Evolutionary conservation across 2,113 vertebrate species (phyloP).

Genomic region (Seriola rivoliana): DNA sequence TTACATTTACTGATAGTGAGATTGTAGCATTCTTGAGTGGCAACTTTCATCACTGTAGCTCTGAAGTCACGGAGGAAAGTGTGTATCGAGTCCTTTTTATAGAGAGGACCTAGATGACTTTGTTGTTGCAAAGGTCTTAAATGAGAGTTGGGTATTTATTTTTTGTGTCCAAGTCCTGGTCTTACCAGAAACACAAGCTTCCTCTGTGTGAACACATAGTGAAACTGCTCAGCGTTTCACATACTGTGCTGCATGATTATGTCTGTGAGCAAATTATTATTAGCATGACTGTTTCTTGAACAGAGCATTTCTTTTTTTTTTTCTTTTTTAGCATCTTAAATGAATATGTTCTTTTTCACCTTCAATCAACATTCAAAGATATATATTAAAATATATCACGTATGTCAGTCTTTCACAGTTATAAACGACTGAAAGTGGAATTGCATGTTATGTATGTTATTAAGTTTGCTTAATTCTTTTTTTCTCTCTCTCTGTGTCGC

Average conservation of each 20-base stretch:
- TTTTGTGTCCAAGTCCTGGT: not conserved
- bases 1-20: not conserved
- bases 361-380: not conserved
- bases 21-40: not conserved
- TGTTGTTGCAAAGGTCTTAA: slow-evolving; percentile 24
- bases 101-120: slow-evolving; percentile 1
- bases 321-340: slow-evolving; percentile 5
- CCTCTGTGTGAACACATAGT: not conserved
- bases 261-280: slow-evolving; percentile 17
- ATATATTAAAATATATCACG: not conserved
- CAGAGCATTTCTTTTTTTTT: not conserved
- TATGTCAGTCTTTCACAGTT: not conserved
- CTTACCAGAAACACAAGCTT: slow-evolving; percentile 12
- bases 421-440: not conserved
- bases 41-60: not conserved
- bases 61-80: slow-evolving; percentile 22
- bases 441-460: not conserved
- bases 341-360: not conserved
- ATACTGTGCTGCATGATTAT: slow-evolving; percentile 22
- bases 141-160: slow-evolving; percentile 19
- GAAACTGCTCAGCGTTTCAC: slow-evolving; percentile 13
- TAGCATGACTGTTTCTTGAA: not conserved
- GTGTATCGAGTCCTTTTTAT: not conserved
- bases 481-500: slow-evolving; percentile 14
- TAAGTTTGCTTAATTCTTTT: slow-evolving; percentile 13